Percentiles rank a stretch among this genome's conserved stretches.
These are phyloP conservation scores for Sebastes goodei DNA, from an alignment of 2,797 vertebrate species.

Conservation along the genomic window DNA sequence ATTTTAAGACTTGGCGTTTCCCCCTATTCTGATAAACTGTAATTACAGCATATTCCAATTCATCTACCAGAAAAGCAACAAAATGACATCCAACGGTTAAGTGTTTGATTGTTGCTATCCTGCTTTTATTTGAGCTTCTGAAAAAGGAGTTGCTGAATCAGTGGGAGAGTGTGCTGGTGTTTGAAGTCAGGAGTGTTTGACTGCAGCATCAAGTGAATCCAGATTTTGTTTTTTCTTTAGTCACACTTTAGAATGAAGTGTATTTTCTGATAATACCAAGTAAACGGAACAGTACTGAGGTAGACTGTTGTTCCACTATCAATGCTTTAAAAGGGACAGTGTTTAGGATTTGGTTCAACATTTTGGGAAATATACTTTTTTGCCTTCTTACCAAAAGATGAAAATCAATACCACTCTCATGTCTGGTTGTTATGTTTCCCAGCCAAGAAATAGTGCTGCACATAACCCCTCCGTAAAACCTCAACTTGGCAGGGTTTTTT, in stretches of 20 bases:
- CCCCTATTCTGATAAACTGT: conserved; percentile 46
- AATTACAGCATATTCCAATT: conserved; percentile 50
- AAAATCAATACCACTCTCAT: too few relatives aligned
- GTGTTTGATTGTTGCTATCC: not conserved
- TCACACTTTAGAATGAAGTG: not conserved
- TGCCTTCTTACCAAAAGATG: too few relatives aligned
- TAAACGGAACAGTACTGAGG: not conserved
- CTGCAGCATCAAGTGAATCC: not conserved
- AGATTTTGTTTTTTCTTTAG: not conserved
- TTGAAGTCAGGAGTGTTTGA: not conserved
- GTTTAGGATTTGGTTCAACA: too few relatives aligned
- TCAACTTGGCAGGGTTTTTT: too few relatives aligned
- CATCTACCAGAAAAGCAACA: conserved; percentile 17
- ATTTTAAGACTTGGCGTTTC: conserved; percentile 50
- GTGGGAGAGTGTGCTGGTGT: not conserved
- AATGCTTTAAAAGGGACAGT: not conserved
- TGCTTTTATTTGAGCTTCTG: not conserved
- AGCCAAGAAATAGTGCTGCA: too few relatives aligned
- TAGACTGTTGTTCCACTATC: not conserved
- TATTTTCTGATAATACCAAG: not conserved
- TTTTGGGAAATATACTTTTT: too few relatives aligned
- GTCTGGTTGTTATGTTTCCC: too few relatives aligned
- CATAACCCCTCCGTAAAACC: too few relatives aligned
- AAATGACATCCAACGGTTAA: conserved; percentile 2
- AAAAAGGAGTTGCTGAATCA: not conserved